Evolutionary conservation across 2,888 invertebrate species (phyloP).

Genomic region (Antheraea assamensis): DNA sequence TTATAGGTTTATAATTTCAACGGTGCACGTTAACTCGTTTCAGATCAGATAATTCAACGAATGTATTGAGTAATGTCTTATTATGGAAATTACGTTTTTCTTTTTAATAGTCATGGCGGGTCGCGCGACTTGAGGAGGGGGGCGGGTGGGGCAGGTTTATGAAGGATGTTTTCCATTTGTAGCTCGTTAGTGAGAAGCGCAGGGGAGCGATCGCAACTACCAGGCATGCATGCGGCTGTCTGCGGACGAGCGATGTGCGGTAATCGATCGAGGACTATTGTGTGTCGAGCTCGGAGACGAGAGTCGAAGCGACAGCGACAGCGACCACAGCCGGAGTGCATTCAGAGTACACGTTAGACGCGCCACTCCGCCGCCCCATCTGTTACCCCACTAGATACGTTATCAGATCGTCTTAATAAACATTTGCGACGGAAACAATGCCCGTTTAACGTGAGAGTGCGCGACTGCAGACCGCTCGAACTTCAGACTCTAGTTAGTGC

Average conservation of each 20-base stretch:
- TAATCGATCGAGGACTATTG: constrained; percentile 75
- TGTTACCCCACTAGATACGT: constrained; percentile 68
- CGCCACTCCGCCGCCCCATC: constrained; percentile 40
- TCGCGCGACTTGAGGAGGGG: constrained; percentile 61
- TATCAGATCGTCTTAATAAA: constrained; percentile 81
- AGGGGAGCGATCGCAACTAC: not conserved
- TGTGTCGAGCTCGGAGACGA: constrained; percentile 36
- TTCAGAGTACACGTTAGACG: constrained; percentile 73
- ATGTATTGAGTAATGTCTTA: constrained; percentile 59
- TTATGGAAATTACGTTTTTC: constrained; percentile 79
- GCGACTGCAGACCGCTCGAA: constrained; percentile 47
- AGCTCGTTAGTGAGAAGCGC: constrained; percentile 53
- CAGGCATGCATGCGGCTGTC: constrained; percentile 40
- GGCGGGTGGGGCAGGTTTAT: constrained; percentile 43
- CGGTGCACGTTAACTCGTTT: constrained; percentile 75
- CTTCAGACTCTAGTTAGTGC: constrained; percentile 34
- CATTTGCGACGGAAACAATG: constrained; percentile 75
- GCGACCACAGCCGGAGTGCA: constrained; percentile 44
- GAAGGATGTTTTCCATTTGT: constrained; percentile 62
- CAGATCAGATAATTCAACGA: constrained; percentile 70
- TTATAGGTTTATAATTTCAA: constrained; percentile 77
- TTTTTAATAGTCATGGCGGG: constrained; percentile 69
- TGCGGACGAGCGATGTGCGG: constrained; percentile 47
- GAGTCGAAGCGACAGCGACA: constrained; percentile 33
- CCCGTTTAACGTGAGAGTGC: constrained; percentile 67